Conservation (phyloP, 2,888 invertebrate species). For the Sminthurides aquaticus region DNA sequence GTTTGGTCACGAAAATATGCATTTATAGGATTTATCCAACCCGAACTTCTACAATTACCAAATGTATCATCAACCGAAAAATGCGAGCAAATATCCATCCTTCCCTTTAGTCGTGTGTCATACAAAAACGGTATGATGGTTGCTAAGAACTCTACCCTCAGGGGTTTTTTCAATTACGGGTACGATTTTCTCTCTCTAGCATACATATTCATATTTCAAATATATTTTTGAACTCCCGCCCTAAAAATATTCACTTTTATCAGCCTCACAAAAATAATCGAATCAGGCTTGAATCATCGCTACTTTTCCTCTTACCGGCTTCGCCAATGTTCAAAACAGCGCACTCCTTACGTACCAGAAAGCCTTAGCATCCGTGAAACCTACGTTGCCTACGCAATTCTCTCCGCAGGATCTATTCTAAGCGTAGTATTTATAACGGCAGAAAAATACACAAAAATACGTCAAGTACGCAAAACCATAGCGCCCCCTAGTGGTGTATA, state of each 20-base stretch:
- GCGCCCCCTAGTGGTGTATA: too few relatives aligned
- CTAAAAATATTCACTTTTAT: too few relatives aligned
- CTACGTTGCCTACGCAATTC: neutral
- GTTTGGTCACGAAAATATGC: neutral
- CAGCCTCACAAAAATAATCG: too few relatives aligned
- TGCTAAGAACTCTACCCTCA: neutral
- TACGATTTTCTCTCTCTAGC: too few relatives aligned
- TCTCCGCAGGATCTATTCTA: neutral
- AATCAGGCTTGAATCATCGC: too few relatives aligned
- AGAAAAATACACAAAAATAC: too few relatives aligned
- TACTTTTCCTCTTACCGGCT: too few relatives aligned
- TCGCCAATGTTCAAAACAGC: too few relatives aligned
- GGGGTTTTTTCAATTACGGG: neutral
- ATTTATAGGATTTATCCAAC: neutral
- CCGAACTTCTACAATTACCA: neutral
- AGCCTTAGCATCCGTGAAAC: neutral
- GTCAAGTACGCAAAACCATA: too few relatives aligned
- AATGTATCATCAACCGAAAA: neutral
- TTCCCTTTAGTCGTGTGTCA: neutral
- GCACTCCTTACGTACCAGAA: too few relatives aligned
- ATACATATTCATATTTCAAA: too few relatives aligned
- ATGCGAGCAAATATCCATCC: neutral
- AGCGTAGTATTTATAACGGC: neutral
- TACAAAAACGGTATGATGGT: constrained; percentile 2
- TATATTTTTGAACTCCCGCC: too few relatives aligned